Evolutionary conservation across 2,797 vertebrate genomes (phyloP).

Genomic region (Pangasius krempfi): DNA sequence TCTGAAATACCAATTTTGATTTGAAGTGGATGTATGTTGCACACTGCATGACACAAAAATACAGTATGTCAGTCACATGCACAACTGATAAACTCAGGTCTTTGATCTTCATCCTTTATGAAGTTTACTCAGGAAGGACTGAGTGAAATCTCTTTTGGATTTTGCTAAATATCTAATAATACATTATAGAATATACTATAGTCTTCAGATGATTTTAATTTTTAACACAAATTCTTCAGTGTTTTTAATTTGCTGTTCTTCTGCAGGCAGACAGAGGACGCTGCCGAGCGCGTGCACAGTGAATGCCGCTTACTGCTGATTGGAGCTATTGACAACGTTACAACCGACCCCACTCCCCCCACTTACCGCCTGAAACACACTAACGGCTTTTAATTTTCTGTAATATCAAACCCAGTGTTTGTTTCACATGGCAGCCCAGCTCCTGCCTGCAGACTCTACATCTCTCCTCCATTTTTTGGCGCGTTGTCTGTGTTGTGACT

Average conservation of each 20-base stretch:
- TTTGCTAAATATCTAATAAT: too few species aligned
- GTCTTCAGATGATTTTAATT: too few species aligned
- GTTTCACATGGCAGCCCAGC: not conserved
- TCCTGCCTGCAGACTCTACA: constrained; percentile 3
- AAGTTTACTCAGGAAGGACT: not conserved
- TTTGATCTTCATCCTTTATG: not conserved
- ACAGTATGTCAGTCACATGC: too few species aligned
- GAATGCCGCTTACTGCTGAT: not conserved
- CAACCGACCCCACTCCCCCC: not conserved
- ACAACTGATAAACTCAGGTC: too few species aligned
- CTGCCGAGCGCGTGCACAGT: not conserved
- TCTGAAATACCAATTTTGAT: not conserved
- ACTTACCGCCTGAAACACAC: not conserved
- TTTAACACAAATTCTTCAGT: not conserved
- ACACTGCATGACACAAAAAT: too few species aligned
- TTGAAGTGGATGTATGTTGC: not conserved
- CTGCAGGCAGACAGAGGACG: not conserved
- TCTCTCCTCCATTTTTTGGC: constrained; percentile 7
- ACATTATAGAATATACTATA: not conserved
- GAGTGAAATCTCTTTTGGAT: not conserved
- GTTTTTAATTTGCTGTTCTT: not conserved
- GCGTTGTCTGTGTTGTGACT: constrained; percentile 35
- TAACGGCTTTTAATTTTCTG: constrained; percentile 5
- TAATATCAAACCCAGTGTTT: not conserved
- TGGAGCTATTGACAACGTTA: not conserved